Percentiles rank a stretch among this genome's conserved stretches.
Evolutionary conservation across 2,888 invertebrate genomes (phyloP).

Genomic region (Rhyacophila evoluta): DNA sequence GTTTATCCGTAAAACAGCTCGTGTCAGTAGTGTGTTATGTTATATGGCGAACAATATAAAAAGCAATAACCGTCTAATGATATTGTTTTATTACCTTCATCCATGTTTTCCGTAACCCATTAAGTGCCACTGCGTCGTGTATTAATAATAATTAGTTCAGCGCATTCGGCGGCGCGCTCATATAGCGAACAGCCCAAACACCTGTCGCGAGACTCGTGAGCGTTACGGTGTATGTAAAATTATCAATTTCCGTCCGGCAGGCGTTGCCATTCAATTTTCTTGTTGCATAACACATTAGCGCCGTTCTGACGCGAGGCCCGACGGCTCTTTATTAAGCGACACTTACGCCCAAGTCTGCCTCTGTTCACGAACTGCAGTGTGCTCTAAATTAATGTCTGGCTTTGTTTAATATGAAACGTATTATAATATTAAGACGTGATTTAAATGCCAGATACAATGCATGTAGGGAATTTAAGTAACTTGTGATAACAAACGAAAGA

Average conservation of each 20-base stretch:
- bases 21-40: too few species aligned
- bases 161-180: constrained; percentile 14
- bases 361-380: neutral
- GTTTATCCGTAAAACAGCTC: too few species aligned
- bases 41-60: too few species aligned
- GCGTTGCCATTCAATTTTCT: constrained; percentile 22
- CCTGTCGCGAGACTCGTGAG: constrained; percentile 18
- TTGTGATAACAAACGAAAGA: too few species aligned
- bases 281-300: constrained; percentile 24
- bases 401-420: neutral
- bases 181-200: neutral
- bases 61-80: neutral
- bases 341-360: neutral
- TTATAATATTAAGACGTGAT: too few species aligned
- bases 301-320: neutral
- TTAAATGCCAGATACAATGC: too few species aligned
- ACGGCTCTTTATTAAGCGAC: constrained; percentile 11
- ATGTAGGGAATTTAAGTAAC: too few species aligned
- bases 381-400: neutral
- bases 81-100: neutral
- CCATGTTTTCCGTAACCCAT: constrained; percentile 8
- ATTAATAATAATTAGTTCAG: neutral
- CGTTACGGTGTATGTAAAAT: constrained; percentile 24
- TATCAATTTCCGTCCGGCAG: constrained; percentile 14
- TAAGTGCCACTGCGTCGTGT: neutral